A percentile compares a stretch with the other conserved stretches of the same genome.
phyloP scores from a whole-genome alignment of 1,140 invertebrate species.

The Ceratitis capitata region DNA sequence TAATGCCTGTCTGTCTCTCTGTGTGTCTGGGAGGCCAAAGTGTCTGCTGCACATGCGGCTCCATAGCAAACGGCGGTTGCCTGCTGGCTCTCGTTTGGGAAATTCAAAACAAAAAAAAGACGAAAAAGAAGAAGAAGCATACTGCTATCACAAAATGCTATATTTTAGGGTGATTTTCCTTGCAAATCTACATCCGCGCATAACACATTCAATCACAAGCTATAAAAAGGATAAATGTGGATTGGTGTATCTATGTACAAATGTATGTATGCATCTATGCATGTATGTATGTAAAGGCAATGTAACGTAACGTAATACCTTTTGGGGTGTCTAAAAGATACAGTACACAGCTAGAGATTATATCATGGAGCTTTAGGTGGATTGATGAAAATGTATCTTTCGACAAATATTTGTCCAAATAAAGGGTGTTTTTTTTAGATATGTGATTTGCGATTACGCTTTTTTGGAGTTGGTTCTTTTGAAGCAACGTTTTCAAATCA shows the following conservation, averaged over 20 bases:
- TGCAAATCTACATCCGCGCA: not conserved
- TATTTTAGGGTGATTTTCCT: not conserved
- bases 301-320: not conserved
- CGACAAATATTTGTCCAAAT: too few species aligned
- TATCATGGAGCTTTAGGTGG: too few species aligned
- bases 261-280: too few species aligned
- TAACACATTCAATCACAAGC: not conserved
- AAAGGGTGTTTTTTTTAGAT: too few species aligned
- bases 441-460: too few species aligned
- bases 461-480: too few species aligned
- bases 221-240: slow-evolving; percentile 4
- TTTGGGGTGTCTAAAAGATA: not conserved
- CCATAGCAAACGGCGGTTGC: not conserved
- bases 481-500: too few species aligned
- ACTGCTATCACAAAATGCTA: not conserved
- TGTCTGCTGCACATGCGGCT: slow-evolving; percentile 23
- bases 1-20: too few species aligned
- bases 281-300: too few species aligned
- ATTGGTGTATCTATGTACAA: slow-evolving; percentile 2
- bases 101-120: not conserved
- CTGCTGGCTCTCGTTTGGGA: not conserved
- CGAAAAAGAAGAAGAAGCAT: not conserved
- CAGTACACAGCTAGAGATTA: not conserved
- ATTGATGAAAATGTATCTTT: too few species aligned
- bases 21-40: not conserved